Conservation (phyloP, 2,113 vertebrate genomes). For the Falco punctatus region DNA sequence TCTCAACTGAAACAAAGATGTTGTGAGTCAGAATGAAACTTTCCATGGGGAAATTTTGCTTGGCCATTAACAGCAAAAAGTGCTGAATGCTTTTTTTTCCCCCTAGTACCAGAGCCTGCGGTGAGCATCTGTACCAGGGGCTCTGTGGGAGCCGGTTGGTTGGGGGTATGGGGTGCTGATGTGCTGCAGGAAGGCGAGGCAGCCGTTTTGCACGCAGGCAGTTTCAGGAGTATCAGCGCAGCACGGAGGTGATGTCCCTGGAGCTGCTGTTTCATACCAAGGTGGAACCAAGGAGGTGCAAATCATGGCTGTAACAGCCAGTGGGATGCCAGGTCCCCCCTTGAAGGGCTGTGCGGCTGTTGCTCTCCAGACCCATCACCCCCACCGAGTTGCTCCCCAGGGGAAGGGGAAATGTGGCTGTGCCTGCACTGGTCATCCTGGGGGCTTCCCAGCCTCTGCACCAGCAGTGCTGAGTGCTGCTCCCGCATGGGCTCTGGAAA, state of each 20-base stretch:
- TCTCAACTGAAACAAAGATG: neutral
- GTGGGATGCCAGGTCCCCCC: neutral
- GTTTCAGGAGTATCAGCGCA: neutral
- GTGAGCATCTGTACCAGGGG: rapidly evolving
- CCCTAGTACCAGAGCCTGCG: neutral
- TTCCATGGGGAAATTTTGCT: neutral
- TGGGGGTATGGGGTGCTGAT: rapidly evolving
- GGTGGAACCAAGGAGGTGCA: neutral
- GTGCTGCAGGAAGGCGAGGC: neutral
- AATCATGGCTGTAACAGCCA: neutral
- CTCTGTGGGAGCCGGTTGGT: rapidly evolving
- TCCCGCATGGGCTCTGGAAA: neutral
- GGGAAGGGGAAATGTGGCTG: neutral
- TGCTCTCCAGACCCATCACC: neutral
- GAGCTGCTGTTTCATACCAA: neutral
- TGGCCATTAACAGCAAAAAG: neutral
- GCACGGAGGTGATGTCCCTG: neutral
- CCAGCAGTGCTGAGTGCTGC: neutral
- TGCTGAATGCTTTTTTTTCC: neutral
- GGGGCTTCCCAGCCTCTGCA: neutral
- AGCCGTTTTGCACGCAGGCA: neutral
- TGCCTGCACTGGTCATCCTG: neutral
- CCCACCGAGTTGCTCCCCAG: neutral
- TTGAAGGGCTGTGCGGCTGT: neutral
- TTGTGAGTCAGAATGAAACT: neutral